Evolutionary conservation across 2,888 invertebrate genomes (phyloP).

Genomic region (Adela reaumurella): DNA sequence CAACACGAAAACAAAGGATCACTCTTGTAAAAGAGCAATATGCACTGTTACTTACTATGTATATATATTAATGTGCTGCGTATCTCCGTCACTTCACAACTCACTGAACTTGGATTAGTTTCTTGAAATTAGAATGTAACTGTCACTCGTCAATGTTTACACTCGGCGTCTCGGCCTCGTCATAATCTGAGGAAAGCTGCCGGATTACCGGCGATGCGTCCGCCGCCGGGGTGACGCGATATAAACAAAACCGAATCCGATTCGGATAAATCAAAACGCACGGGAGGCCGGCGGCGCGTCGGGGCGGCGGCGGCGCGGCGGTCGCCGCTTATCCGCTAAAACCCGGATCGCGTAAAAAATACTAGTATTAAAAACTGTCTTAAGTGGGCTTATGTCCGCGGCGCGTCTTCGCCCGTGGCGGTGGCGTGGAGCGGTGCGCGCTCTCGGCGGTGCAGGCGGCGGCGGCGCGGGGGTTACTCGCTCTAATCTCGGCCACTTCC

Average conservation of each 20-base stretch:
- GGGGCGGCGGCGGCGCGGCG: constrained; percentile 15
- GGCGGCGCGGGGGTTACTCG: constrained; percentile 19
- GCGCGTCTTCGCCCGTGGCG: constrained; percentile 59
- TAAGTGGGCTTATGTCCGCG: constrained; percentile 66
- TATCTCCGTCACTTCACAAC: too few relatives aligned
- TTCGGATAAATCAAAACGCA: constrained; percentile 56
- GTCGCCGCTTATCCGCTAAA: constrained; percentile 53
- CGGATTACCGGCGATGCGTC: constrained; percentile 28
- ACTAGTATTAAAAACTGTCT: constrained; percentile 73
- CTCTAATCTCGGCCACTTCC: constrained; percentile 74
- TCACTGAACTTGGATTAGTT: too few relatives aligned
- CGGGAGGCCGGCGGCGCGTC: constrained; percentile 15
- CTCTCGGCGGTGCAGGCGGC: constrained; percentile 31
- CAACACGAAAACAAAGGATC: too few relatives aligned
- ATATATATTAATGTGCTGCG: too few relatives aligned
- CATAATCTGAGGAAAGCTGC: constrained; percentile 49
- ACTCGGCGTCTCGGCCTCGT: constrained; percentile 18
- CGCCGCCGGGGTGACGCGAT: constrained; percentile 13
- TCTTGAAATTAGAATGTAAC: too few relatives aligned
- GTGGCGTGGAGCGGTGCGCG: constrained; percentile 4
- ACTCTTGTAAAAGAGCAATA: too few relatives aligned
- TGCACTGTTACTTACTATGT: too few relatives aligned
- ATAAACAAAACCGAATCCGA: constrained; percentile 46
- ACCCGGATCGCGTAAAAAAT: constrained; percentile 59
- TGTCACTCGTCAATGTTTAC: too few relatives aligned